Percentiles rank a stretch among this genome's conserved stretches.
Evolutionary conservation across 2,888 invertebrate genomes (phyloP).

Genomic region (Plebejus melissa): DNA sequence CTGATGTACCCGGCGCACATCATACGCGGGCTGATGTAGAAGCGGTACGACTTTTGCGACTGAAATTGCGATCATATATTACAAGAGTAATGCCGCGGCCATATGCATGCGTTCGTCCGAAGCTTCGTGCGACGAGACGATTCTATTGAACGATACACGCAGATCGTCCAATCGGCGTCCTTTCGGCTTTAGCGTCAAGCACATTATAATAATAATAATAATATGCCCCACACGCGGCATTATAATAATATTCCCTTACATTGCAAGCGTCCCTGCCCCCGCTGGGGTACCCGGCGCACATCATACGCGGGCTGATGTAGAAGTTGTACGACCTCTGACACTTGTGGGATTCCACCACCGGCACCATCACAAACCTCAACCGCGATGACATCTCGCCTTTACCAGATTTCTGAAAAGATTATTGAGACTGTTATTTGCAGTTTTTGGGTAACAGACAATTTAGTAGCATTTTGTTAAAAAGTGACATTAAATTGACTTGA

Average conservation of each 20-base stretch:
- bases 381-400: conserved; percentile 65
- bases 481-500: too few species aligned
- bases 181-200: too few species aligned
- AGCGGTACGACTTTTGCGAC: conserved; percentile 53
- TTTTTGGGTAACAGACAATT: too few species aligned
- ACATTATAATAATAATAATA: too few species aligned
- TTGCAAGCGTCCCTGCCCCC: conserved; percentile 70
- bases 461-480: too few species aligned
- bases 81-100: too few species aligned
- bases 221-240: too few species aligned
- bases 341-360: conserved; percentile 55
- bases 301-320: conserved; percentile 65
- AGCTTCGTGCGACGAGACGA: too few species aligned
- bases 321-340: conserved; percentile 67
- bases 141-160: too few species aligned
- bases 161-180: too few species aligned
- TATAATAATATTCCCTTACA: neutral
- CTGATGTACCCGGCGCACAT: conserved; percentile 69
- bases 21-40: conserved; percentile 67
- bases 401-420: conserved; percentile 52
- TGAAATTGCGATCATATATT: neutral
- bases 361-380: conserved; percentile 68
- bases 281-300: conserved; percentile 69
- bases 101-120: too few species aligned
- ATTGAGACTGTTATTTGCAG: neutral